Evolutionary conservation across 2,888 invertebrate species (phyloP).

Genomic region (Spisula solida): DNA sequence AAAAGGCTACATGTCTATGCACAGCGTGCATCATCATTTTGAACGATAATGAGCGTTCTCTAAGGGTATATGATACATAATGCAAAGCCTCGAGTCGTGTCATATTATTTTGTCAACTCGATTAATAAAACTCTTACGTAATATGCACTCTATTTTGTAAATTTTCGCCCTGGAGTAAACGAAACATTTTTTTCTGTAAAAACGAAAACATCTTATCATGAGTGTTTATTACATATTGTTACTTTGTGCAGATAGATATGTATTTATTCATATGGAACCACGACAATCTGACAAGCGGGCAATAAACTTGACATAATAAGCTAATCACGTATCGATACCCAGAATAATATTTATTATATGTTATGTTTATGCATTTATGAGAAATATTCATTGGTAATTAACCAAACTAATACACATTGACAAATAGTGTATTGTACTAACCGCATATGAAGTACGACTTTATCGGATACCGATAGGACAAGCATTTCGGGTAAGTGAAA

Average conservation of each 20-base stretch:
- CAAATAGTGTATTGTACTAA: neutral
- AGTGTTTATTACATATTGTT: neutral
- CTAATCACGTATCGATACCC: neutral
- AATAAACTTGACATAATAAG: neutral
- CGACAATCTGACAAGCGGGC: neutral
- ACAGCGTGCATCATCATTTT: too few relatives aligned
- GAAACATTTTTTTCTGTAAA: too few relatives aligned
- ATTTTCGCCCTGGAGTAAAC: too few relatives aligned
- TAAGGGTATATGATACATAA: too few relatives aligned
- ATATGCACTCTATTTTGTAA: too few relatives aligned
- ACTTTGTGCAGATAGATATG: neutral
- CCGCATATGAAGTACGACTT: neutral
- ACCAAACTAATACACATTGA: neutral
- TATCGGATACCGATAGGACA: neutral
- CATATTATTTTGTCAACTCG: too few relatives aligned
- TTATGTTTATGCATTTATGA: neutral
- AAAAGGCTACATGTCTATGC: too few relatives aligned
- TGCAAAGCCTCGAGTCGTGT: too few relatives aligned
- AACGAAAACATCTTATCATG: neutral
- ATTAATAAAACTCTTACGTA: too few relatives aligned
- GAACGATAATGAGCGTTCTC: too few relatives aligned
- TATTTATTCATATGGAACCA: neutral
- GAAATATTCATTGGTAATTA: neutral
- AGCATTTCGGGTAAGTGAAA: constrained; percentile 1
- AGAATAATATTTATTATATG: neutral